Conservation (phyloP, 2,888 invertebrate genomes). For the Nemotelus pantherinus region DNA sequence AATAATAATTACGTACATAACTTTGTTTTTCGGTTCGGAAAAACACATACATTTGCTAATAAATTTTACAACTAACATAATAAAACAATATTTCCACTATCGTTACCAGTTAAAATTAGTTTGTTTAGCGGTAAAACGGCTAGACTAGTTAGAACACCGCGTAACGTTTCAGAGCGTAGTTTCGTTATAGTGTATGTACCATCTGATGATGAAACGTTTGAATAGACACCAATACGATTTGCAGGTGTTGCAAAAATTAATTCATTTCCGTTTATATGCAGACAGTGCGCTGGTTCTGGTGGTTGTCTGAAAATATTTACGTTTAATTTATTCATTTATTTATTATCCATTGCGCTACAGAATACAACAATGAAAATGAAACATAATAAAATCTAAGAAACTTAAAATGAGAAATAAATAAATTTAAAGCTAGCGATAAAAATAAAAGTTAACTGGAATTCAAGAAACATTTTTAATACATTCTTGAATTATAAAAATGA, state of each 20-base stretch:
- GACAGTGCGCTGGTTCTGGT: conserved; percentile 92
- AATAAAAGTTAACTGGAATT: too few relatives aligned
- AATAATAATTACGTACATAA: too few relatives aligned
- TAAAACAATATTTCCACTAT: conserved; percentile 86
- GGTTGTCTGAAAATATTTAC: conserved; percentile 73
- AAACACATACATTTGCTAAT: too few relatives aligned
- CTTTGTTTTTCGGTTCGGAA: too few relatives aligned
- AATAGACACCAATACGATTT: conserved; percentile 89
- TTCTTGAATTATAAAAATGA: too few relatives aligned
- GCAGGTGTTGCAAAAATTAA: conserved; percentile 92
- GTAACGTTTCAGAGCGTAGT: conserved; percentile 87
- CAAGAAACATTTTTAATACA: too few relatives aligned
- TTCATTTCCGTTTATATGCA: conserved; percentile 81
- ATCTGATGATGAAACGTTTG: conserved; percentile 71
- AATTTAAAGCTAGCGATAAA: too few relatives aligned
- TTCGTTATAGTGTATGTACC: conserved; percentile 85
- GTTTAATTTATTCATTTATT: too few relatives aligned
- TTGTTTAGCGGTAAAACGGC: conserved; percentile 89
- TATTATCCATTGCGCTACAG: too few relatives aligned
- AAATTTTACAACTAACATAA: conserved; percentile 69
- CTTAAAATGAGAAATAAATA: too few relatives aligned
- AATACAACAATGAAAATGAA: too few relatives aligned
- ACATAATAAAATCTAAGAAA: too few relatives aligned
- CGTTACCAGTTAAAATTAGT: conserved; percentile 88
- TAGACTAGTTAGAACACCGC: conserved; percentile 91